Percentiles rank a stretch among this genome's conserved stretches.
Evolutionary conservation across 2,888 invertebrate genomes (phyloP).

Genomic region (Cetonia aurata): DNA sequence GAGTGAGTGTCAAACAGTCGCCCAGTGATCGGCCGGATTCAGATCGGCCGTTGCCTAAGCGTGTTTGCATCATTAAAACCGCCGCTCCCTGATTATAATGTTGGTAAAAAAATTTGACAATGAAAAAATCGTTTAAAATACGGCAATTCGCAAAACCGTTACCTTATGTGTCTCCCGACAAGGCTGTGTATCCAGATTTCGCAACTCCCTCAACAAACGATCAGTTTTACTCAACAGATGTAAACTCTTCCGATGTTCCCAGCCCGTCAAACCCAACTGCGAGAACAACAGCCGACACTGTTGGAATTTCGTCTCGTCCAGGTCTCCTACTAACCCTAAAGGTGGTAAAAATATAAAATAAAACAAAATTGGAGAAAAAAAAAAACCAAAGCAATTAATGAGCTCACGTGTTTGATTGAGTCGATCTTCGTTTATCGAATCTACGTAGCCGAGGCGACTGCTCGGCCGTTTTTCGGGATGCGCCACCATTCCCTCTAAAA

Average conservation of each 20-base stretch:
- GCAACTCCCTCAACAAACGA: slow-evolving; percentile 87
- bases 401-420: slow-evolving; percentile 51
- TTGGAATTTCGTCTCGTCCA: slow-evolving; percentile 74
- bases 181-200: slow-evolving; percentile 92
- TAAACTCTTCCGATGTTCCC: slow-evolving; percentile 87
- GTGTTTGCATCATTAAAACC: too few relatives aligned
- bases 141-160: background rate
- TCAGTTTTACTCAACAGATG: slow-evolving; percentile 91
- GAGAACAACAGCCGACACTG: slow-evolving; percentile 91
- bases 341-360: slow-evolving; percentile 5
- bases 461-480: slow-evolving; percentile 60
- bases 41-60: too few relatives aligned
- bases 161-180: slow-evolving; percentile 93
- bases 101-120: too few relatives aligned
- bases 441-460: slow-evolving; percentile 53
- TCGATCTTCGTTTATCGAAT: slow-evolving; percentile 47
- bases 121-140: too few relatives aligned
- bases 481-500: slow-evolving; percentile 60
- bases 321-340: slow-evolving; percentile 43
- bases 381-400: background rate
- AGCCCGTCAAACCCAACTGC: slow-evolving; percentile 90
- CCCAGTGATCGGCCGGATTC: too few relatives aligned
- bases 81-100: too few relatives aligned
- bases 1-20: too few relatives aligned
- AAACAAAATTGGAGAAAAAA: slow-evolving; percentile 6